A percentile compares a stretch with the other conserved stretches of the same genome.
phyloP scores from a whole-genome alignment of 2,113 vertebrate genomes.

The Dolichotis patagonum region DNA sequence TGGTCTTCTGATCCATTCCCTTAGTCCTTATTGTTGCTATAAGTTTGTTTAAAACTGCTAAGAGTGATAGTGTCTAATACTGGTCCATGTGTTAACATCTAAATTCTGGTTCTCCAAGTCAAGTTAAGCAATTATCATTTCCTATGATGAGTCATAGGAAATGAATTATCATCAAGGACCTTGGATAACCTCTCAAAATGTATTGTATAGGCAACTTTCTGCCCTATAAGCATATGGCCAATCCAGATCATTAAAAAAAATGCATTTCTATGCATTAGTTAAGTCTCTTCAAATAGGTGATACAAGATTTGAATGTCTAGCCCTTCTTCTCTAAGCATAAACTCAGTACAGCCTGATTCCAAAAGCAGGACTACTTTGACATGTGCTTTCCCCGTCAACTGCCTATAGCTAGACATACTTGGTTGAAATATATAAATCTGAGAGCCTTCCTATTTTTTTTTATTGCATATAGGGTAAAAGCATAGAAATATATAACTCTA shows the following conservation, averaged over 20 bases:
- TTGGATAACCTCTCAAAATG: background rate
- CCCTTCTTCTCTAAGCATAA: constrained; percentile 23
- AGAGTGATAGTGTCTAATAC: background rate
- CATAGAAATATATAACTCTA: background rate
- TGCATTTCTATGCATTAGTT: background rate
- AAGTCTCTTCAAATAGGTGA: background rate
- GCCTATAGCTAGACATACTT: background rate
- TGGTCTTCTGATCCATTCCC: background rate
- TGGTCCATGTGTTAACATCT: background rate
- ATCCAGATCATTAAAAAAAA: constrained; percentile 13
- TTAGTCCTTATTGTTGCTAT: background rate
- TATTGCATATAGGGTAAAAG: background rate
- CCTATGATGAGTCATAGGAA: background rate
- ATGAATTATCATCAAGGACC: constrained; percentile 3
- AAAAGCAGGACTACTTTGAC: background rate
- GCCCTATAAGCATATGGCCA: background rate
- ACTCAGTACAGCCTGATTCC: background rate
- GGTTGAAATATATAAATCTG: background rate
- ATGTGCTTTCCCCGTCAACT: background rate
- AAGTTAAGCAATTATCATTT: background rate
- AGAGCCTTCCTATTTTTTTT: background rate
- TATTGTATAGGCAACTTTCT: background rate
- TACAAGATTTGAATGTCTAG: constrained; percentile 8
- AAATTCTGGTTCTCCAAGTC: background rate
- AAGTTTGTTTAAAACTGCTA: background rate